Base-by-base conservation (phyloP, 2,888 invertebrate genomes). In the Tenthredo distinguenda region DNA sequence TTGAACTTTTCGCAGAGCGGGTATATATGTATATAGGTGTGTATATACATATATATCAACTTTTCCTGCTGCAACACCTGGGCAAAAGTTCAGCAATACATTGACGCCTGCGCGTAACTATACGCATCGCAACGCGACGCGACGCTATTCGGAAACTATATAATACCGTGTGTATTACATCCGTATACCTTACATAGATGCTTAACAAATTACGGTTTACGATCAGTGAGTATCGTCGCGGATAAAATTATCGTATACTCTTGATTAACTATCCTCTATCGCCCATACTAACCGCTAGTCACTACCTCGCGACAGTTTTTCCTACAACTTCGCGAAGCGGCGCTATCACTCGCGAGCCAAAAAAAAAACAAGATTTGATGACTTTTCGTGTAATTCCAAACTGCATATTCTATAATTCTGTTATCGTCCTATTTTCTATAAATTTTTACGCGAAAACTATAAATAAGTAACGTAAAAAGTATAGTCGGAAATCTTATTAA, bases 41-140 rank as follows among this genome's bases (percentile, higher is more conserved):
- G 31, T 43, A 10, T 68, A 37, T 65, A 6, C 34, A 34, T 34
- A 79, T 58, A 3, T 18, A 10, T 34, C 18, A 82, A 68, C 82
- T 82, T 82, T 31, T 82, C 82, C 37, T 34, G 5, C 26, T 26
- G 43, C 26, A 79, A 68, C 83, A 83, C 68, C 68, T 83, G 68
- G 81, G 65, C 81, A 68, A 83, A 81, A 83, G 68, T 83, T 83
- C 47, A 83, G 83, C 83, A 68, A 83, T 50, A 83, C 31, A 83
- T 83, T 47, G 68, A 31, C 83, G 83, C 83, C 15, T 68, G 83
- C 83, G 83, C 82, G 34, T 62, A 26, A 18, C 26, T 6, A 65
- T 47, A 84, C 55, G 43, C 43, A 2, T 37, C 65, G 15, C 47
- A 0, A 47, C 47, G 47, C 47, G 1, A 12, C 4, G 12, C 12